These are phyloP conservation scores for Balaenoptera acutorostrata DNA, from an alignment of 2,113 vertebrate species.

Conservation along the genomic window DNA sequence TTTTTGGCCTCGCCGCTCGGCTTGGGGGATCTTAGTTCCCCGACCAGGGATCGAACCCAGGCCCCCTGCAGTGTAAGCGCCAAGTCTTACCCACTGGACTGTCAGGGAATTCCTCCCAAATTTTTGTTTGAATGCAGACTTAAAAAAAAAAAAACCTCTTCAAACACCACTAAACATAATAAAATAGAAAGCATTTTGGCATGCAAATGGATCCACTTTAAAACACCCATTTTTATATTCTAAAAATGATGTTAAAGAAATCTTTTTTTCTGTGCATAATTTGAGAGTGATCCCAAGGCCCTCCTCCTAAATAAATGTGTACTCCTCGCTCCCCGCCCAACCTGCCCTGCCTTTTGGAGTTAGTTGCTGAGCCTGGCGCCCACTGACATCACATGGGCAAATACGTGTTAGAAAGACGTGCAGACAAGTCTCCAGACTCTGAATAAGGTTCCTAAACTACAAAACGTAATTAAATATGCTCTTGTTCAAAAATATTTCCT, in stretches of 20 bases:
- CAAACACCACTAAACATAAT: neutral
- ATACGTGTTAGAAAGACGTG: neutral
- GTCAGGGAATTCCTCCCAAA: too few relatives aligned
- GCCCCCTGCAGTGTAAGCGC: too few relatives aligned
- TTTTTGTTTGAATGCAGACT: neutral
- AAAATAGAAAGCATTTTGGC: neutral
- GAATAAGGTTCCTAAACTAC: neutral
- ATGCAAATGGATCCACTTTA: neutral
- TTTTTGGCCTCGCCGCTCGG: neutral
- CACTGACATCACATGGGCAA: neutral
- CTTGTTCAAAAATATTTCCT: neutral
- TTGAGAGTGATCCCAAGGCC: neutral
- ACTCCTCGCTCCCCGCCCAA: neutral
- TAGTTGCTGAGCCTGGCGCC: fast-evolving
- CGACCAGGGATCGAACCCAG: too few relatives aligned
- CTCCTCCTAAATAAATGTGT: fast-evolving
- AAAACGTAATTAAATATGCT: neutral
- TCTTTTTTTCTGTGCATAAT: neutral
- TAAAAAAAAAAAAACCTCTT: neutral
- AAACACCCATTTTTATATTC: neutral
- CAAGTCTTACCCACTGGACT: too few relatives aligned
- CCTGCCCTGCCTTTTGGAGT: neutral
- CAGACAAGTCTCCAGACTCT: neutral
- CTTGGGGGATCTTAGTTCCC: too few relatives aligned
- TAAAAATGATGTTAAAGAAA: neutral